These are phyloP conservation scores for Portunus trituberculatus DNA, from an alignment of 1,140 invertebrate species.

Conservation along the genomic window DNA sequence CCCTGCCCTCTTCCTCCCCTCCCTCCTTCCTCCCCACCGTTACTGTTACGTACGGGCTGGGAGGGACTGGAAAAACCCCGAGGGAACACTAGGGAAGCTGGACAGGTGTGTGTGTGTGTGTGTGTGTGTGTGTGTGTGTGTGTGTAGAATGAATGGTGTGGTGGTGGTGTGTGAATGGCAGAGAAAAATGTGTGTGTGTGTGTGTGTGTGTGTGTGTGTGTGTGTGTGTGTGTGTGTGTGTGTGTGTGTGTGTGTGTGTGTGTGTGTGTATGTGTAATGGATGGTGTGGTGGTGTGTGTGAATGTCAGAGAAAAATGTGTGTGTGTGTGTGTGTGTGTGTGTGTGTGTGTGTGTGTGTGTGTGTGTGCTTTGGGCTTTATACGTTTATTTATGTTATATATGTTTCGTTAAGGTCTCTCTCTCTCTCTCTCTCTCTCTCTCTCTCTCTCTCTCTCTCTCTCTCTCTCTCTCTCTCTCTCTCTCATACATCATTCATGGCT, in stretches of 20 bases:
- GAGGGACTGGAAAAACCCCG: background rate
- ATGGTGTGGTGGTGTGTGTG: background rate
- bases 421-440: slow-evolving; percentile 33
- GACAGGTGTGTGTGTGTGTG: no score
- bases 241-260: background rate
- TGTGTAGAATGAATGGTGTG: background rate
- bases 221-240: background rate
- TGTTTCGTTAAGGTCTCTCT: background rate
- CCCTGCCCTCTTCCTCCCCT: background rate
- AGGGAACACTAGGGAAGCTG: no score
- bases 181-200: background rate
- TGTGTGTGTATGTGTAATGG: background rate
- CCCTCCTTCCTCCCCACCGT: slow-evolving; percentile 20
- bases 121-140: no score
- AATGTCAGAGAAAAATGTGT: no score
- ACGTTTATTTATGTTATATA: background rate
- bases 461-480: slow-evolving; percentile 18
- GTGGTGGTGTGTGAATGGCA: no score
- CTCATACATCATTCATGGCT: background rate
- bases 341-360: no score
- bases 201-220: background rate
- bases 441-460: background rate
- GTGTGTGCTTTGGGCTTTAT: background rate
- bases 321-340: no score
- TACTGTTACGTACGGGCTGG: background rate